Percentiles rank a stretch among this genome's conserved stretches.
These are phyloP conservation scores for Lacerta bilineata DNA, from an alignment of 2,797 vertebrate genomes.

Conservation along the genomic window DNA sequence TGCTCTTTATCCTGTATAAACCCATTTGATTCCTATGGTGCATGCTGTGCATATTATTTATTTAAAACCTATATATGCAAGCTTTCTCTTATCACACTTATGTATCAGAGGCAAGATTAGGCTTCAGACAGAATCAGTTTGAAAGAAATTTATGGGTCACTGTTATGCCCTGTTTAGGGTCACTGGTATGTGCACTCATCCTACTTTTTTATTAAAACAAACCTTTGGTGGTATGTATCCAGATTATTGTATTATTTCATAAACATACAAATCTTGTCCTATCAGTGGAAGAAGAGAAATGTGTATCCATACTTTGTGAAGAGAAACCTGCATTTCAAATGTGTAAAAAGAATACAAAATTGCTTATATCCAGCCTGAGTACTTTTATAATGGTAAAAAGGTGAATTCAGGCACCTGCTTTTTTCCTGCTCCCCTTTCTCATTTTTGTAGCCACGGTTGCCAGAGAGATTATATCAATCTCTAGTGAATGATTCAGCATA, in stretches of 20 bases:
- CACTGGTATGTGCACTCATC: not conserved
- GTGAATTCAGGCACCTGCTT: too few relatives aligned
- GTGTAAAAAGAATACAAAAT: not conserved
- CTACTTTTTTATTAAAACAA: not conserved
- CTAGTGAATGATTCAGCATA: not conserved
- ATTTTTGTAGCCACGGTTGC: not conserved
- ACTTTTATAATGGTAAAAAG: too few relatives aligned
- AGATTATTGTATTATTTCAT: not conserved
- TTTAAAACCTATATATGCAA: not conserved
- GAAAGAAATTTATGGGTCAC: not conserved
- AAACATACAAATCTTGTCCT: not conserved
- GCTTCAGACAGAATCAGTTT: not conserved
- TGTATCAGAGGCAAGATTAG: not conserved
- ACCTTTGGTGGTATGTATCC: not conserved
- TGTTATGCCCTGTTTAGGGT: not conserved
- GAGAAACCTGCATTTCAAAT: too few relatives aligned
- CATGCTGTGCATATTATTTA: not conserved
- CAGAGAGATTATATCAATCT: not conserved
- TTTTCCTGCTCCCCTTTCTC: too few relatives aligned
- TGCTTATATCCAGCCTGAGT: not conserved
- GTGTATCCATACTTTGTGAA: not conserved
- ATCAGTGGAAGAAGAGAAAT: not conserved
- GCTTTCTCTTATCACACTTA: not conserved
- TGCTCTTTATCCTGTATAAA: not conserved
- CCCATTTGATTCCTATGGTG: not conserved